Evolutionary conservation across 1,140 invertebrate species (phyloP).

Genomic region (Caerostris extrusa): DNA sequence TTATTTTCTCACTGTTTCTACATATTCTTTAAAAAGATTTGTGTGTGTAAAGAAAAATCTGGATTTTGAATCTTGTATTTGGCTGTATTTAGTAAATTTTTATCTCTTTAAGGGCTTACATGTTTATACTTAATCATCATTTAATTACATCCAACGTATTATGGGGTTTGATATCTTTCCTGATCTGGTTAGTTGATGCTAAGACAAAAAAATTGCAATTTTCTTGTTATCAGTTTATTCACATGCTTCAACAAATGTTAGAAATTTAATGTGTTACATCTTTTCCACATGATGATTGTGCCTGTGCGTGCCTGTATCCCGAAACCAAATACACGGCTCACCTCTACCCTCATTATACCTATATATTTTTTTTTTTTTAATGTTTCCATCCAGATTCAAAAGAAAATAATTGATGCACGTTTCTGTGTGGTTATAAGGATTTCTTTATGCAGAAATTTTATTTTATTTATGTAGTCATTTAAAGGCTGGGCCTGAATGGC

Average conservation of each 20-base stretch:
- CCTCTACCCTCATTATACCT: too few species aligned
- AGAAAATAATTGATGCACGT: too few species aligned
- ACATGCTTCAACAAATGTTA: not conserved
- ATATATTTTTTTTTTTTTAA: too few species aligned
- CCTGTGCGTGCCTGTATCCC: too few species aligned
- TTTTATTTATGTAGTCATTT: too few species aligned
- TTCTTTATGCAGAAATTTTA: too few species aligned
- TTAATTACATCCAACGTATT: slow-evolving; percentile 1
- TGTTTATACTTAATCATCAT: not conserved
- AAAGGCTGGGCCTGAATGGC: too few species aligned
- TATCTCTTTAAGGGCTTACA: not conserved
- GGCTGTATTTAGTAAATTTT: not conserved
- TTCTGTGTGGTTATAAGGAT: too few species aligned
- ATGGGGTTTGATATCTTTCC: not conserved
- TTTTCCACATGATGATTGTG: not conserved
- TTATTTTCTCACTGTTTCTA: not conserved
- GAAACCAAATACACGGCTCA: too few species aligned
- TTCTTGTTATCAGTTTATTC: not conserved
- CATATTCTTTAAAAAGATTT: not conserved
- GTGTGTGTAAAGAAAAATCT: too few species aligned
- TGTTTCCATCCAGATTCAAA: too few species aligned
- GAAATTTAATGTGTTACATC: not conserved
- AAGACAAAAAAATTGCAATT: not conserved
- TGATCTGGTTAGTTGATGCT: not conserved
- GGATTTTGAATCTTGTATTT: not conserved